Evolutionary conservation across 2,797 vertebrate species (phyloP), one percentile per base, ranked within the genome.

Genomic region (Alcedo atthis): DNA sequence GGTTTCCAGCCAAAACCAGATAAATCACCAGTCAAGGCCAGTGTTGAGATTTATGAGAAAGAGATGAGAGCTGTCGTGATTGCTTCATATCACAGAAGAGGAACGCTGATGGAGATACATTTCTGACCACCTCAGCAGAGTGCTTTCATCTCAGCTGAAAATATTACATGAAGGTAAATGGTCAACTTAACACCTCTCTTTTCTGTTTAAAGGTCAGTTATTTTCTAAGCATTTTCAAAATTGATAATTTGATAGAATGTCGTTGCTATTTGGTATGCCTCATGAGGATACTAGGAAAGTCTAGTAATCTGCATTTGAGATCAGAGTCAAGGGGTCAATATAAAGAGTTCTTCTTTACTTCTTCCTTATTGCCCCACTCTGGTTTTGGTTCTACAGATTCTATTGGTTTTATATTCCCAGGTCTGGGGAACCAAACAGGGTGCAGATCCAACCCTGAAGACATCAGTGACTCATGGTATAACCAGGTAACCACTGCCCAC

Each of bases 191-290:
- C 20, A 74, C 18, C 1, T 5, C 28, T 6, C 30, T 76, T 51
- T 92, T 82, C 54, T 67, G 10, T 87, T 68, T 79, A 69, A 78
- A 49, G 57, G 51, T 84, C 62, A 75, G 49, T 28, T 64, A n/a
- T 84, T 94, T 89, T 84, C 49, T 57, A 61, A 70, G 63, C 30
- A 74, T 24, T 94, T 81, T 46, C 58, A 70, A 90, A 54, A 15
- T 30, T 51, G 0, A 61, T 89, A 55, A 40, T 70, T 87, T 91
- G 64, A 77, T 53, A 77, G 64, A 92, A 74, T 35, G 28, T 25
- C 6, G 0, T 42, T 91, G 32, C 45, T 77, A 18, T 59, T 73
- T 74, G 20, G 9, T 84, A 46, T 40, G 37, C 63, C 35, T 82
- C 68, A 8, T 28, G 20, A 61, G 22, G 46, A 59, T 75, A 61